These are phyloP conservation scores for Monodelphis domestica DNA, from an alignment of 2,797 vertebrate species.

Conservation along the genomic window DNA sequence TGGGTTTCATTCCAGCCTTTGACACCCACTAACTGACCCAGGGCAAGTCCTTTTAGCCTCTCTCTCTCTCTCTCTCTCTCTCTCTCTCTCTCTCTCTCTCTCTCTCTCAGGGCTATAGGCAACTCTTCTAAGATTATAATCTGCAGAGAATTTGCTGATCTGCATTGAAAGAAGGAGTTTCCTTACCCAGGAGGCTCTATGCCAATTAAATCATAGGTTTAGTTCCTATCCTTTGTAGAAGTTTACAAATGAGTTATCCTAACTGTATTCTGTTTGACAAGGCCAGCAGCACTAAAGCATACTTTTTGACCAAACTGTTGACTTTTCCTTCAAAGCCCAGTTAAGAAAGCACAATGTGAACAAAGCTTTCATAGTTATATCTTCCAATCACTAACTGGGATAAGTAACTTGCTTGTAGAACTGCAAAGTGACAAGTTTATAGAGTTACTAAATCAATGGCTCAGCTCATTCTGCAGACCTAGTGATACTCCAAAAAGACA, in stretches of 20 bases:
- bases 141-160: not conserved
- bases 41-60: not conserved
- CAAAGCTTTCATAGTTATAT: not conserved
- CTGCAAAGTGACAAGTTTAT: conserved; percentile 34
- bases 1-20: not conserved
- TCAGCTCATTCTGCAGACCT: not conserved
- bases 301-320: not conserved
- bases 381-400: conserved; percentile 22
- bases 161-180: not conserved
- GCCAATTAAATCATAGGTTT: not conserved
- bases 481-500: not conserved
- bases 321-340: not conserved
- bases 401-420: conserved; percentile 13
- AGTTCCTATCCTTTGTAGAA: not conserved
- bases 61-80: not conserved
- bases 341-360: not conserved
- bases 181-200: not conserved
- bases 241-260: not conserved
- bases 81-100: not conserved
- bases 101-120: not conserved
- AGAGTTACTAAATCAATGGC: conserved; percentile 29
- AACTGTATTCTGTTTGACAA: not conserved
- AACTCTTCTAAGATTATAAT: not conserved
- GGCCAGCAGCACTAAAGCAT: not conserved
- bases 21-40: not conserved